Base-by-base conservation (phyloP, 1,140 invertebrate species). In the Akabosia matsudoensis region DNA sequence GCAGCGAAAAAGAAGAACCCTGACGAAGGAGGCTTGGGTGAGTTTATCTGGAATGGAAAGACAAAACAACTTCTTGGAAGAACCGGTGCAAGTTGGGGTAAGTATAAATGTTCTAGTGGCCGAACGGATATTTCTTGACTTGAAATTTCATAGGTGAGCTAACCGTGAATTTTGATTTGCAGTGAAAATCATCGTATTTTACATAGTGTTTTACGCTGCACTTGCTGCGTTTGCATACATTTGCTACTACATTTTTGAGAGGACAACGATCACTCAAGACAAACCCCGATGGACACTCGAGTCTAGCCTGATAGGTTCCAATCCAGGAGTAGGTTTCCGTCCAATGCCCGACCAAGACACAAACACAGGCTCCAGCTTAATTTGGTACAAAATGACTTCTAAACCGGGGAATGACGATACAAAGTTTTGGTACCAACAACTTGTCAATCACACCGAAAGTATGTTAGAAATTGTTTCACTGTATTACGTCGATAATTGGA, bases 181-280 rank as follows among this genome's bases (percentile, higher is more conserved):
- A 96, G 93, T 91, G 73, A 96, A 96, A 88, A 96, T 97, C 86
- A 88, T 93, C 78, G 84, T 97, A 75, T 98, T 97, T 89, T 97
- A 97, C 86, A 83, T 95, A 75, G 90, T 97, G 85, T 97, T 97
- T 88, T 97, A 97, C 87, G 88, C 90, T 71, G 90, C 90, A 78
- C 89, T 98, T 82, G 89, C 91, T 80, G 90, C 92, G 52, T 97
- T 97, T 88, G 97, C 97, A 86, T 90, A 92, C 75, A 92, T 91
- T n/a, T 91, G 96, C 90, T 87, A 97, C 85, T 90, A 92, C 72
- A 90, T 97, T 80, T 97, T 98, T 87, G 96, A 94, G 85, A 92
- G 95, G 14, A 16, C 31, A 85, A 97, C 95, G 33, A 86, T 98
- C 82, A 93, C 96, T 83, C 85, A 87, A 67, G 90, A 91, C 82